Evolutionary conservation across 53 echinoderm and acorn worm species (phyloP), one percentile per base, ranked within the genome.

Genomic region (Crossaster papposus): DNA sequence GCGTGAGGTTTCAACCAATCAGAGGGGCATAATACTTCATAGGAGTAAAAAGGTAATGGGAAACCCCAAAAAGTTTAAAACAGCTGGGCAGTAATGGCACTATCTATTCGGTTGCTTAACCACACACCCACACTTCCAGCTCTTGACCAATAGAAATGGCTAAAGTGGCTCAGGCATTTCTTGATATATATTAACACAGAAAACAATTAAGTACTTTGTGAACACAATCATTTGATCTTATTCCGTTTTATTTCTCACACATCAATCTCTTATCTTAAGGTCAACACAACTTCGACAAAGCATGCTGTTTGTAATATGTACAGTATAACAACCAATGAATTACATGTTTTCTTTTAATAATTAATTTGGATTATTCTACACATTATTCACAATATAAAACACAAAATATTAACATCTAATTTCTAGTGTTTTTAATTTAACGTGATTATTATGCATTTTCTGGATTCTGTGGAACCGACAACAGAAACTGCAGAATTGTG

Each of bases 341-440:
- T 38, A 83, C 38, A 28, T 36, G 14, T 23, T 23, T 4, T 35
- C 36, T 83, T 83, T n/a, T n/a, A n/a, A n/a, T n/a, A n/a, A n/a
- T n/a, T n/a, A 30, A 44, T 44, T 44, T 44, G 0, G 44, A 44
- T 20, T 68, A 83, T 82, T 13, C 64, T 83, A 83, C 83, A 83
- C 35, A 36, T 83, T 65, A 70, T 83, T 83, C 70, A 83, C 83
- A 83, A 35, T 63, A 36, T 81, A 34, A 63, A 80, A 81, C 15
- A 58, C 58, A 65, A 36, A 83, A 65, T 62, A 65, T 82, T 28
- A 24, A 26, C 0, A 38, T n/a, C 14, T 36, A 26, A 14, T 13
- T 12, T 14, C 24, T 7, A 29, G 5, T 33, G 0, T 0, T 0
- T 1, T 32, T 33, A 2, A 14, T 72, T 34, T 72, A 36, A 74